Evolutionary conservation across 2,113 vertebrate species (phyloP), one percentile per base, ranked within the genome.

Genomic region (Ammospiza caudacuta): DNA sequence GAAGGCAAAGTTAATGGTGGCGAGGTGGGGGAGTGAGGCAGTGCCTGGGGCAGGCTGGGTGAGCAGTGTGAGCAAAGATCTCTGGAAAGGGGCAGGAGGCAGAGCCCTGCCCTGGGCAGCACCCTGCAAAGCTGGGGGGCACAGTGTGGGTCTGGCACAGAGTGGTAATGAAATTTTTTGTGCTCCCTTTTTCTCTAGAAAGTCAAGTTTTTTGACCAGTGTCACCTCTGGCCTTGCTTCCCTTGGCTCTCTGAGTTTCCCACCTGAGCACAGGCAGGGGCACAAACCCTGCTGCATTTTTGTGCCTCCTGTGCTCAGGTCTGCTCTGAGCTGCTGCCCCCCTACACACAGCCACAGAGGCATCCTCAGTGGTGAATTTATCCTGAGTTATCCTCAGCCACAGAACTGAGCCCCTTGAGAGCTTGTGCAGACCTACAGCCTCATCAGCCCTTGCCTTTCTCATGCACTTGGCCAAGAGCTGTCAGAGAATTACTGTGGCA

Each of bases 1-100:
- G 91, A 86, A 96, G 89, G 76, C 61, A 89, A 92, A 87, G 87
- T 54, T 81, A 73, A 90, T 73, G 90, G 74, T 83, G 93, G 61
- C 0, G 2, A 91, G 52, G 67, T 70, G 64, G 92, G 82, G 83
- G 83, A 93, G 83, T 0, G 0, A 90, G 82, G 79, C 57, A 37
- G 75, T 16, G 90, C 89, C 82, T 74, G 86, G 80, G 91, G 80
- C 83, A 72, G 85, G 63, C 90, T 70, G 0, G 25, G 72, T 46
- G 89, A 96, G 70, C 52, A 24, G 0, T 8, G 16, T 14, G 49
- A 88, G 52, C 57, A 47, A 10, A 7, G 16, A 16, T 79, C 55
- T 1, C 0, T 18, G 64, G 46, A 70, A 51, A 17, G 52, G 15
- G 35, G 43, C 29, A 73, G 27, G 28, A 78, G 76, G 80, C 79